Conservation (phyloP, 2,113 vertebrate species). For the Proterorhinus semilunaris region DNA sequence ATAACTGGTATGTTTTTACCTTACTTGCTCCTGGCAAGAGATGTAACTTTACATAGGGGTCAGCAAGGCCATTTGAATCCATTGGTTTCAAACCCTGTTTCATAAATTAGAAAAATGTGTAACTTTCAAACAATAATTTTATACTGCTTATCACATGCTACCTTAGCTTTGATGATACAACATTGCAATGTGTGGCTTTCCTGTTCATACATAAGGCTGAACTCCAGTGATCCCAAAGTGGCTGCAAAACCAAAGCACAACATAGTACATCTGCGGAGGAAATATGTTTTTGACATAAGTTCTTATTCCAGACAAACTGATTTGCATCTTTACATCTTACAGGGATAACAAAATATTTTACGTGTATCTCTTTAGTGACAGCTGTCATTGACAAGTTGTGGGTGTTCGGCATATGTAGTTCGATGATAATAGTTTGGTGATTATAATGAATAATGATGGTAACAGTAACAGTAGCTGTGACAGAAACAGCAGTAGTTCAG, state of each 20-base stretch:
- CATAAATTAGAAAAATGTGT: not conserved
- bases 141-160: slow-evolving; percentile 25
- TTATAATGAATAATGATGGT: too few relatives aligned
- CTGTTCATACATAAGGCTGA: slow-evolving; percentile 90
- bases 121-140: not conserved
- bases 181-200: slow-evolving; percentile 87
- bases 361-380: too few relatives aligned
- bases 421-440: too few relatives aligned
- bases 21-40: slow-evolving; percentile 94
- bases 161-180: slow-evolving; percentile 88
- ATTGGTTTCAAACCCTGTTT: slow-evolving; percentile 90
- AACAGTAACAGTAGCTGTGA: not conserved
- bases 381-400: too few relatives aligned
- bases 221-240: slow-evolving; percentile 90
- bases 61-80: slow-evolving; percentile 92
- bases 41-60: slow-evolving; percentile 94
- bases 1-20: slow-evolving; percentile 60
- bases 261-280: not conserved
- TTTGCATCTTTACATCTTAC: not conserved
- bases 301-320: not conserved
- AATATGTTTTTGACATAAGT: not conserved
- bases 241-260: slow-evolving; percentile 69
- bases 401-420: too few relatives aligned
- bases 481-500: not conserved
- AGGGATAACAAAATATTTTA: too few relatives aligned